Base-by-base conservation (phyloP, 1,140 invertebrate species). In the Rhagoletis pomonella region DNA sequence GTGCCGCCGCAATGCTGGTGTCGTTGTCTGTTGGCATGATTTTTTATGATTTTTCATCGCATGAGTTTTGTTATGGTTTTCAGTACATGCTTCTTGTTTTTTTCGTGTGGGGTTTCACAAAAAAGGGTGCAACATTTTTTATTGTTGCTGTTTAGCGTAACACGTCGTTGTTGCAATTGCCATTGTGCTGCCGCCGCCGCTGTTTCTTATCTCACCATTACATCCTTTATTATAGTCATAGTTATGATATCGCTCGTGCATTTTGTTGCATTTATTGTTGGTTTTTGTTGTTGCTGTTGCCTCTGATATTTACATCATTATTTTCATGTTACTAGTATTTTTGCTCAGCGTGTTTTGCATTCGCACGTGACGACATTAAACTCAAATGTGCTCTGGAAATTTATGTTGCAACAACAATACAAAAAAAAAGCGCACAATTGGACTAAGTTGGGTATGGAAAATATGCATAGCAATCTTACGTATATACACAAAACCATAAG, bases 291-390 rank as follows among this genome's bases (percentile, higher is more conserved):
- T 85, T 85, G 55, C 10, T 19, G 55, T 65, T 62, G 42, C n/a
- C 17, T n/a, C 62, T 62, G 85, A n/a, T 86, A 65, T 86, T 86
- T 58, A 81, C 73, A 81, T 81, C 73, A 81, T 81, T 81, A 81
- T 81, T 81, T 81, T 81, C 85, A 86, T 60, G 85, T 86, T 62
- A 39, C 58, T n/a, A 14, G 47, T 81, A 81, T 81, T 81, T 55
- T 81, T 81, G 6, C 47, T 81, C 29, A 47, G 6, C 47, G n/a
- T 81, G 73, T 81, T 81, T 81, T 81, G 73, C 73, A 81, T 81
- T 81, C 50, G 73, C 73, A 81, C 73, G 73, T 81, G 73, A 81
- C 47, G 73, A 55, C 73, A 81, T 81, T 81, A 81, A 81, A n/a
- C 17, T 6, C 17, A 81, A 81, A 55, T 81, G 73, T 55, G 73